Percentiles rank a stretch among this genome's conserved stretches.
Conservation (phyloP, 2,113 vertebrate species). For the cattle (Bos taurus) region DNA sequence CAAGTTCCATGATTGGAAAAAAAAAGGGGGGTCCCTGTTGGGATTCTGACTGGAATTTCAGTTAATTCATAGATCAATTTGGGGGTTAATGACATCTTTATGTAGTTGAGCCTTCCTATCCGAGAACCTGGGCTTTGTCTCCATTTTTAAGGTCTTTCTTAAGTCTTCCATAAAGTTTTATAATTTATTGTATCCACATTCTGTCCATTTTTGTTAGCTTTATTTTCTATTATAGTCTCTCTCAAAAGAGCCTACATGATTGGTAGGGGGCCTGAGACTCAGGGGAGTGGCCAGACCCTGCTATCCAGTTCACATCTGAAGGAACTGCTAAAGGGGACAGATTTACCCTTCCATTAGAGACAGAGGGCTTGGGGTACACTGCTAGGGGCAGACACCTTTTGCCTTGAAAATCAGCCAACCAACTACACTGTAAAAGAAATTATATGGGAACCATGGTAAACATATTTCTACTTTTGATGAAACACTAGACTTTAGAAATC, state of each 20-base stretch:
- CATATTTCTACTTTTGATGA: not conserved
- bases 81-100: not conserved
- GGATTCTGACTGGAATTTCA: not conserved
- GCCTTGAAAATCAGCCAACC: not conserved
- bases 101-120: not conserved
- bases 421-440: not conserved
- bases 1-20: not conserved
- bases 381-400: not conserved
- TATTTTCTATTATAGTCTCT: not conserved
- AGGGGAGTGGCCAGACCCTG: not conserved
- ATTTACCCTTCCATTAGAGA: not conserved
- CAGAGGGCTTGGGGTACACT: not conserved
- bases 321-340: not conserved
- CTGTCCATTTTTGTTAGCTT: not conserved
- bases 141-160: not conserved
- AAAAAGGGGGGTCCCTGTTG: not conserved
- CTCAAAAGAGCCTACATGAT: not conserved
- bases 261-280: not conserved
- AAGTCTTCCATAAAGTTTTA: not conserved
- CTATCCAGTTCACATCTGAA: not conserved
- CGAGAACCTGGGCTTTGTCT: not conserved
- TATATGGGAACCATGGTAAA: not conserved
- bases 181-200: not conserved
- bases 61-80: not conserved
- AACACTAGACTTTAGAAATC: not conserved